These are phyloP conservation scores for Drosophila leontia DNA, from an alignment of 1,140 invertebrate species.

Conservation along the genomic window DNA sequence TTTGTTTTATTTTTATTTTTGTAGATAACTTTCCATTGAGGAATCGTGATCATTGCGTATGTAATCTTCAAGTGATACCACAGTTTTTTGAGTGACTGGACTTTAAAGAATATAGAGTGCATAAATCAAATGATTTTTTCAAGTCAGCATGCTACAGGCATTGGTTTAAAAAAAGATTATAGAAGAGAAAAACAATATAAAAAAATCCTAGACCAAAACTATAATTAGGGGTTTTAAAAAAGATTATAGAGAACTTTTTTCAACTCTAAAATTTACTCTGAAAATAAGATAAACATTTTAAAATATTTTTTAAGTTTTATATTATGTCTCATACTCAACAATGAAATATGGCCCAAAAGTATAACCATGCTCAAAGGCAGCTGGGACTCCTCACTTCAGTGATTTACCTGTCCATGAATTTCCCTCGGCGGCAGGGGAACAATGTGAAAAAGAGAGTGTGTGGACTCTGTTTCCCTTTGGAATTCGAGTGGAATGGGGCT, in stretches of 20 bases:
- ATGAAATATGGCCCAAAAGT: neutral
- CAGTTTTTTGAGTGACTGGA: no score
- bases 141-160: no score
- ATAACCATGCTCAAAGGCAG: neutral
- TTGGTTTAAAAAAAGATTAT: neutral
- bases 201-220: neutral
- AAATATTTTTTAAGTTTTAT: no score
- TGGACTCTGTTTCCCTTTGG: slow-evolving; percentile 25
- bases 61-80: slow-evolving; percentile 11
- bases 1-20: slow-evolving; percentile 1
- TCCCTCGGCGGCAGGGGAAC: slow-evolving; percentile 12
- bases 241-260: neutral
- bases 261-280: neutral
- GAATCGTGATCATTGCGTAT: neutral
- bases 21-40: neutral
- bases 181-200: neutral
- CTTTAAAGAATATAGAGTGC: no score
- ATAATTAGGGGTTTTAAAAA: neutral
- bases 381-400: slow-evolving; percentile 1
- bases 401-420: slow-evolving; percentile 6
- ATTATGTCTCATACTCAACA: no score
- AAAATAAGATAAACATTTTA: no score
- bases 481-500: slow-evolving; percentile 30
- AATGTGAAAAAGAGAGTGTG: slow-evolving; percentile 16
- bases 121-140: no score